Evolutionary conservation across 2,888 invertebrate genomes (phyloP).

Genomic region (Synanthedon andrenaeformis): DNA sequence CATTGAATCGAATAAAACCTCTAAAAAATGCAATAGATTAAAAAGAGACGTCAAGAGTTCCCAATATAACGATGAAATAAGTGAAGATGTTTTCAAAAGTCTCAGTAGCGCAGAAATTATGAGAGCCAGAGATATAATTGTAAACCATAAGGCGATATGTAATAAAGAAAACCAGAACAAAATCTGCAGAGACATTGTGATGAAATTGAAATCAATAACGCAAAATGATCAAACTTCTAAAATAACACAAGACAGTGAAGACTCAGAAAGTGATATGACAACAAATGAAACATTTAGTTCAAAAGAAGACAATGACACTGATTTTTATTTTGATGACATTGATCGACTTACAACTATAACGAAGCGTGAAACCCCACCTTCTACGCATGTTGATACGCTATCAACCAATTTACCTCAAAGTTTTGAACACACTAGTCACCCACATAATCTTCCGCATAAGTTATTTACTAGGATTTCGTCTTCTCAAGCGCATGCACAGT

Average conservation of each 20-base stretch:
- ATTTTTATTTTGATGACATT: too few species aligned
- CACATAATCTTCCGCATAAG: too few species aligned
- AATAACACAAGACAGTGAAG: too few species aligned
- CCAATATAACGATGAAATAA: slow-evolving; percentile 8
- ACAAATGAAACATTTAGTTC: slow-evolving; percentile 3
- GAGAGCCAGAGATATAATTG: slow-evolving; percentile 39
- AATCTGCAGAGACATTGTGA: slow-evolving; percentile 40
- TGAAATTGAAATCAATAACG: slow-evolving; percentile 28
- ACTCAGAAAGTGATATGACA: background rate
- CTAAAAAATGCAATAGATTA: slow-evolving; percentile 17
- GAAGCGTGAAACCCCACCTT: slow-evolving; percentile 26
- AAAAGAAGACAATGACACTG: slow-evolving; percentile 1
- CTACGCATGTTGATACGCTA: background rate
- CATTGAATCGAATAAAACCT: slow-evolving; percentile 30
- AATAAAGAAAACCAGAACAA: slow-evolving; percentile 30
- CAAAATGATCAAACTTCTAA: slow-evolving; percentile 5
- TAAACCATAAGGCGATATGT: slow-evolving; percentile 39
- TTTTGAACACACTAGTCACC: background rate
- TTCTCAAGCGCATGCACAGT: slow-evolving; percentile 10
- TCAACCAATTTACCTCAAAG: too few species aligned
- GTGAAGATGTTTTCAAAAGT: slow-evolving; percentile 8
- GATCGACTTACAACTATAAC: slow-evolving; percentile 15
- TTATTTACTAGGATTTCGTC: slow-evolving; percentile 10
- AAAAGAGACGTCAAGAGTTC: slow-evolving; percentile 18
- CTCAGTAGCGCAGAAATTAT: slow-evolving; percentile 28